Percentiles rank a stretch among this genome's conserved stretches.
Evolutionary conservation across 2,113 vertebrate genomes (phyloP).

Genomic region (Eclectus roratus): DNA sequence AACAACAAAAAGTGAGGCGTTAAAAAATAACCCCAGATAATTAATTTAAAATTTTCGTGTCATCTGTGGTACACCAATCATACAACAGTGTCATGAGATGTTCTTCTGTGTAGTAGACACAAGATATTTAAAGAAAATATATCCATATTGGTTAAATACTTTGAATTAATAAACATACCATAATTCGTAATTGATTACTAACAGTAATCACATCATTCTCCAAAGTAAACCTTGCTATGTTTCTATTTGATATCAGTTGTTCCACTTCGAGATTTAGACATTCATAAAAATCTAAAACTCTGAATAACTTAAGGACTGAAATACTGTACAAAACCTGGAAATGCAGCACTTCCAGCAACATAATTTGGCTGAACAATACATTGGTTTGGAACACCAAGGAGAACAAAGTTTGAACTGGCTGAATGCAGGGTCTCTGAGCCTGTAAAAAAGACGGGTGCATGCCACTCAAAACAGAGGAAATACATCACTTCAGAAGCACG

Average conservation of each 20-base stretch:
- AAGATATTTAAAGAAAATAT: background rate
- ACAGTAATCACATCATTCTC: background rate
- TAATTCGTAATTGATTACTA: background rate
- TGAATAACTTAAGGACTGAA: background rate
- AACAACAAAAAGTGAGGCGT: background rate
- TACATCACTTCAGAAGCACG: background rate
- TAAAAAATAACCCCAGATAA: background rate
- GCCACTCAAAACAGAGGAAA: fast-evolving
- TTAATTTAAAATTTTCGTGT: background rate
- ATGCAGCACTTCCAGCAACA: background rate
- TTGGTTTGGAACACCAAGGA: background rate
- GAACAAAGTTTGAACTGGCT: background rate
- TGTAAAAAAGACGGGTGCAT: fast-evolving
- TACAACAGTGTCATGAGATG: fast-evolving
- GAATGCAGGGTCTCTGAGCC: background rate
- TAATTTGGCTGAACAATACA: background rate
- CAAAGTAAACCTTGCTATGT: fast-evolving
- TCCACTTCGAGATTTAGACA: background rate
- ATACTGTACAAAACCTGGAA: background rate
- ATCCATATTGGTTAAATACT: background rate
- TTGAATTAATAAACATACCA: background rate
- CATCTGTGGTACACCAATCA: background rate
- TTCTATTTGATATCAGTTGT: background rate
- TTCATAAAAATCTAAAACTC: background rate
- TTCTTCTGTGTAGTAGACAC: background rate